Percentiles rank a stretch among this genome's conserved stretches.
Conservation (phyloP, 2,113 vertebrate species). For the Acrocephalus arundinaceus region DNA sequence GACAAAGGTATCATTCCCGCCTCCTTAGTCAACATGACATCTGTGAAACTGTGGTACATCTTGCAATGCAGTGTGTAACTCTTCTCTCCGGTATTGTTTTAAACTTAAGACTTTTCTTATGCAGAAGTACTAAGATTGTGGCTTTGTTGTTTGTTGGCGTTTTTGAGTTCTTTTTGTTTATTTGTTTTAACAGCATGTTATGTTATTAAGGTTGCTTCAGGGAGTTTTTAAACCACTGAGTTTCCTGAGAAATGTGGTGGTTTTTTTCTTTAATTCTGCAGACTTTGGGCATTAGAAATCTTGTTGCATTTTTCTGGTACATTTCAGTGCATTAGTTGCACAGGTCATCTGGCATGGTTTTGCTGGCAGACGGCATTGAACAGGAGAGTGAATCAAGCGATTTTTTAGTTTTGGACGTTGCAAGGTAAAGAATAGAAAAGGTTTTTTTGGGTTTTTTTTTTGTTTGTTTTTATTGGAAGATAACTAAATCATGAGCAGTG, state of each 20-base stretch:
- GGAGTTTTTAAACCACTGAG: background rate
- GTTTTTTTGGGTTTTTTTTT: background rate
- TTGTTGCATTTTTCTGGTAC: background rate
- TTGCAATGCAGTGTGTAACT: background rate
- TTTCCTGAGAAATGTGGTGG: background rate
- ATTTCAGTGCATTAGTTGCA: background rate
- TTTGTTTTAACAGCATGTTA: background rate
- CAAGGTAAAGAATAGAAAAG: background rate
- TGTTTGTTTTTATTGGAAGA: background rate
- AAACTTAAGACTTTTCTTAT: background rate
- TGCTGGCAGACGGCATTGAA: background rate
- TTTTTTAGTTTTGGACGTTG: background rate
- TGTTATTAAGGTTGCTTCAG: background rate
- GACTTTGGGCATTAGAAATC: background rate
- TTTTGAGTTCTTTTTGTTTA: background rate
- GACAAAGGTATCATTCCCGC: background rate
- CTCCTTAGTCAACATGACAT: background rate
- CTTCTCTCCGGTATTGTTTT: background rate
- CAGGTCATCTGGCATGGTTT: background rate
- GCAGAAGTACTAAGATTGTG: background rate
- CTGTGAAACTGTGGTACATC: background rate
- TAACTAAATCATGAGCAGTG: background rate
- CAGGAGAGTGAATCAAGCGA: background rate
- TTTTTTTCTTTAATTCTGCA: background rate
- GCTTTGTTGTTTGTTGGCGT: background rate